Base-by-base conservation (phyloP, 2,113 vertebrate species). In the Neolamprologus fasciatus region DNA sequence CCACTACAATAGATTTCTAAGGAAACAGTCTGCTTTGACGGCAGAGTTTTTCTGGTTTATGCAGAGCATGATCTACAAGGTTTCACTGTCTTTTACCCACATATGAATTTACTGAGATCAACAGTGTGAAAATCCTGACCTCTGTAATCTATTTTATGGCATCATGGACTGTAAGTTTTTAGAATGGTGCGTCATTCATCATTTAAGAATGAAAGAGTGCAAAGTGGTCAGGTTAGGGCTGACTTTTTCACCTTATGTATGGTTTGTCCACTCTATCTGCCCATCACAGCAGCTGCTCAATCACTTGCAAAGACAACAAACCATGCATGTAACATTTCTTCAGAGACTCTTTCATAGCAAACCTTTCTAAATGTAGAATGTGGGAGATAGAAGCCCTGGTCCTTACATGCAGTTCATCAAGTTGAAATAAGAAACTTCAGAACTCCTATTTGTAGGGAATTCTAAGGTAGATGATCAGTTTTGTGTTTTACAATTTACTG, bases 341-440 rank as follows among this genome's bases (percentile, higher is more conserved):
- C 21, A 45, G 66, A 73, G 13, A 45, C 68, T 23, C 19, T 73
- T 73, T 73, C 68, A 73, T 26, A 45, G 68, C 8, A 73, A 73
- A 73, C 8, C 37, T 45, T 45, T 73, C 0, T 23, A 71, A 16
- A 40, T 16, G 12, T 21, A 42, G 35, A 16, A 16, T 16, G 68
- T 45, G 3, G 37, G 21, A 45, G 68, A 45, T 0, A 73, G 37
- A 23, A 71, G 8, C 37, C 3, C 66, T 45, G 21, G 37, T 17
- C 13, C 37, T 17, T 45, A 45, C 21, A 42, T 26, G 37, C 13
- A 73, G 9, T 17, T 26, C 37, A 73, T 17, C 1, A 73, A 26
- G 5, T 45, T 45, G 21, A 17, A 71, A 6, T 71, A 16, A 71
- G n/a, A 71, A 42, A 40, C 37, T 0, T 14, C 37, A 23, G 37